phyloP scores from a whole-genome alignment of 1,140 invertebrate species.

The Apolygus lucorum region DNA sequence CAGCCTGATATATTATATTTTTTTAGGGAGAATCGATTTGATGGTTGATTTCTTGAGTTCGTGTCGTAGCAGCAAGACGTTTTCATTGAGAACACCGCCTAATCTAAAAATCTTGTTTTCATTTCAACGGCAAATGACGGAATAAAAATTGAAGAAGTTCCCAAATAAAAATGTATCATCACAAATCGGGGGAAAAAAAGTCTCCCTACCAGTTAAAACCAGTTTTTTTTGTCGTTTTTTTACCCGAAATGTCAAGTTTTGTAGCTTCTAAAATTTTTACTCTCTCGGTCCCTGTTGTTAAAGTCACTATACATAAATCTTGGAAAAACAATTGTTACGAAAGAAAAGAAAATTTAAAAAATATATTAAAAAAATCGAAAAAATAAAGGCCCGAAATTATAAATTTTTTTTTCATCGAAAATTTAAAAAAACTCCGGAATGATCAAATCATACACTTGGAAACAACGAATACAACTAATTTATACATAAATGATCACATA shows the following conservation, averaged over 20 bases:
- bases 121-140: no score
- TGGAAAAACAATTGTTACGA: not conserved
- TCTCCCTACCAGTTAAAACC: no score
- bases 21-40: not conserved
- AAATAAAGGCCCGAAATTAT: not conserved
- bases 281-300: not conserved
- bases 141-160: no score
- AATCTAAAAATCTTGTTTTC: no score
- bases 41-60: not conserved
- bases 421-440: conserved; percentile 23
- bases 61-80: not conserved
- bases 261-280: no score
- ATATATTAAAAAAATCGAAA: not conserved
- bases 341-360: not conserved
- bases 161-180: no score
- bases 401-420: no score
- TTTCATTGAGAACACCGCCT: no score
- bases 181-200: no score
- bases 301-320: not conserved
- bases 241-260: no score
- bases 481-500: conserved; percentile 28
- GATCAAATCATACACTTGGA: conserved; percentile 21
- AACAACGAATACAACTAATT: conserved; percentile 28
- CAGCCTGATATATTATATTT: not conserved
- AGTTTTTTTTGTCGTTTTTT: no score